Percentiles rank a stretch among this genome's conserved stretches.
Evolutionary conservation across 2,113 vertebrate genomes (phyloP).

Genomic region (Turnix velox): DNA sequence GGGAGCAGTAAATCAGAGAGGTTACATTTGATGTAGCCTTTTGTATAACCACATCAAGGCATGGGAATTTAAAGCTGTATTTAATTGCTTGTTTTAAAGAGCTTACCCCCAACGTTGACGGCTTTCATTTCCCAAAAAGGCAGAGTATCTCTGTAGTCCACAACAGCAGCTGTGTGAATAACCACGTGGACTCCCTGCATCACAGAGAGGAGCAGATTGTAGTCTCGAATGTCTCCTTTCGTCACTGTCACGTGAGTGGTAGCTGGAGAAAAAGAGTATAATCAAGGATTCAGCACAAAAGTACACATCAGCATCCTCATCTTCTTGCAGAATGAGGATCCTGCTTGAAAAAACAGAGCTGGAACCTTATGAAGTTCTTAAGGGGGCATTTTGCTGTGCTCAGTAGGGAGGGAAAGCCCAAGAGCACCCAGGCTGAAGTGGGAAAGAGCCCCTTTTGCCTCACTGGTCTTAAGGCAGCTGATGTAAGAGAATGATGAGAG

Average conservation of each 20-base stretch:
- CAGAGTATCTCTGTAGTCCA: background rate
- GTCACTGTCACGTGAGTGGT: background rate
- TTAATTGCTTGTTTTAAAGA: background rate
- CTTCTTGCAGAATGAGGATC: background rate
- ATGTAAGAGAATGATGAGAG: background rate
- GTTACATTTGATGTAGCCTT: fast-evolving
- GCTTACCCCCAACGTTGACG: slow-evolving; percentile 9
- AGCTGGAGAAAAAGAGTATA: background rate
- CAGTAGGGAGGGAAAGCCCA: background rate
- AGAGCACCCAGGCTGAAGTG: background rate
- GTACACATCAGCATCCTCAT: background rate
- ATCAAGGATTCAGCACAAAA: background rate
- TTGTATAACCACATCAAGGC: fast-evolving
- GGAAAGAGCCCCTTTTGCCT: background rate
- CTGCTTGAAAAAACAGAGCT: background rate
- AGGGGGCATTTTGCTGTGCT: background rate
- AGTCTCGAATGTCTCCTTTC: slow-evolving; percentile 7
- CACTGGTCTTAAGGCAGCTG: background rate
- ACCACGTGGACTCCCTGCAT: background rate
- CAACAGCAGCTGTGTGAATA: background rate
- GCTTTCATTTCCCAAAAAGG: background rate
- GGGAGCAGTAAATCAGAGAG: fast-evolving
- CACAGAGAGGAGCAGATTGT: background rate
- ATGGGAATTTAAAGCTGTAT: background rate
- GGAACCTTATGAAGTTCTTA: no score